phyloP scores from a whole-genome alignment of 1,140 invertebrate species.

The Dendrolimus punctatus region DNA sequence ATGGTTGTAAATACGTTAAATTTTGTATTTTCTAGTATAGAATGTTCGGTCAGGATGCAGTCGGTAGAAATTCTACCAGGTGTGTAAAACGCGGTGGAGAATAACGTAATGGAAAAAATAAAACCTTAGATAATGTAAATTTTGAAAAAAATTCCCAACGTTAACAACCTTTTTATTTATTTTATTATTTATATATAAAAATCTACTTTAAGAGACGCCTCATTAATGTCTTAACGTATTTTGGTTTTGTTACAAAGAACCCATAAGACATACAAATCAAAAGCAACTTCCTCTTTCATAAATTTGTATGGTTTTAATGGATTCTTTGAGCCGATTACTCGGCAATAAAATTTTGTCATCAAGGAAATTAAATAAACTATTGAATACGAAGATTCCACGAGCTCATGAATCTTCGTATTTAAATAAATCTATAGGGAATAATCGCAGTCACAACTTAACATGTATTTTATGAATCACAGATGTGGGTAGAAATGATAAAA shows the following conservation, averaged over 20 bases:
- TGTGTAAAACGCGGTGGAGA: constrained; percentile 35
- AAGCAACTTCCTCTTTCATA: constrained; percentile 66
- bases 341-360: constrained; percentile 35
- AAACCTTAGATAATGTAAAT: constrained; percentile 22
- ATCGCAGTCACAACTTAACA: constrained; percentile 69
- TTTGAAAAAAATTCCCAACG: constrained; percentile 29
- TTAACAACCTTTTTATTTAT: constrained; percentile 32
- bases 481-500: constrained; percentile 31
- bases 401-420: constrained; percentile 62
- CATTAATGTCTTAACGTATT: too few species aligned
- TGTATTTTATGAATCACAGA: constrained; percentile 59
- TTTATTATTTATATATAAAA: constrained; percentile 7
- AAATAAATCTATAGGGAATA: constrained; percentile 60
- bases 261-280: constrained; percentile 54
- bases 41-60: constrained; percentile 55
- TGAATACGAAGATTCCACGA: constrained; percentile 60
- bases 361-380: constrained; percentile 33
- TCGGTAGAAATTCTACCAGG: constrained; percentile 43
- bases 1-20: constrained; percentile 72
- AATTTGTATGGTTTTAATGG: constrained; percentile 59
- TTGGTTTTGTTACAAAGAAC: constrained; percentile 27
- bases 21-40: constrained; percentile 70
- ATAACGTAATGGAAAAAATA: constrained; percentile 31
- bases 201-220: too few species aligned
- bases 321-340: constrained; percentile 27